phyloP scores from a whole-genome alignment of 2,888 invertebrate species.

The Drosophila mercatorum region DNA sequence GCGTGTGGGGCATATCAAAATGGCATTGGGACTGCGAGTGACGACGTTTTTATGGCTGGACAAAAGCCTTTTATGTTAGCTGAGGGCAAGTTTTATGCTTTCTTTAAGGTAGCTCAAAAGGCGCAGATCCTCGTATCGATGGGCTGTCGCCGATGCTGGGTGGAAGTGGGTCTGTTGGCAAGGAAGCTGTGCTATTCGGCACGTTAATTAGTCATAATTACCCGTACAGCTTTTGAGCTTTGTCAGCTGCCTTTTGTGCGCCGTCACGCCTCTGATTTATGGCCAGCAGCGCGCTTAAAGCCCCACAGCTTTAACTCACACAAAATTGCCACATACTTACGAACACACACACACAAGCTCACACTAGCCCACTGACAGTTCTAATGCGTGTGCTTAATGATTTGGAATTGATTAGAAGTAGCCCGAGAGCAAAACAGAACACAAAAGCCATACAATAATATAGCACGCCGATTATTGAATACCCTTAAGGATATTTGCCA shows the following conservation, averaged over 20 bases:
- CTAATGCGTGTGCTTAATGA: conserved; percentile 77
- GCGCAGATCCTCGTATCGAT: conserved; percentile 43
- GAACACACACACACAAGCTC: neutral
- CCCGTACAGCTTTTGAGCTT: conserved; percentile 75
- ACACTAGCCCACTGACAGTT: conserved; percentile 54
- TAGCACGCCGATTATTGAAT: neutral
- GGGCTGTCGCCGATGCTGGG: neutral
- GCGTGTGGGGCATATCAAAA: conserved; percentile 54
- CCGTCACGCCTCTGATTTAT: conserved; percentile 76
- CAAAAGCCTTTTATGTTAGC: conserved; percentile 71
- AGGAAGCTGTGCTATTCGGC: conserved; percentile 29
- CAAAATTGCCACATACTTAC: conserved; percentile 45
- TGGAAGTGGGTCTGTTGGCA: neutral
- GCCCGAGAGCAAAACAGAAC: conserved; percentile 35
- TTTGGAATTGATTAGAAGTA: conserved; percentile 75
- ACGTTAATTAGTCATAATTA: conserved; percentile 77
- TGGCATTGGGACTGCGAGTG: conserved; percentile 49
- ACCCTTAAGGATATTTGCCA: neutral
- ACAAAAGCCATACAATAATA: conserved; percentile 19
- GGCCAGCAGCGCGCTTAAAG: conserved; percentile 64
- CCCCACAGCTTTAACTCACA: conserved; percentile 60
- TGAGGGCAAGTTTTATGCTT: conserved; percentile 71
- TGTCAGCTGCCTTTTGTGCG: conserved; percentile 75
- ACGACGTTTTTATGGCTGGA: conserved; percentile 68
- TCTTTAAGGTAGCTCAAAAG: conserved; percentile 62